These are phyloP conservation scores for Cotesia chilonis DNA, from an alignment of 1,140 invertebrate species.

Conservation along the genomic window DNA sequence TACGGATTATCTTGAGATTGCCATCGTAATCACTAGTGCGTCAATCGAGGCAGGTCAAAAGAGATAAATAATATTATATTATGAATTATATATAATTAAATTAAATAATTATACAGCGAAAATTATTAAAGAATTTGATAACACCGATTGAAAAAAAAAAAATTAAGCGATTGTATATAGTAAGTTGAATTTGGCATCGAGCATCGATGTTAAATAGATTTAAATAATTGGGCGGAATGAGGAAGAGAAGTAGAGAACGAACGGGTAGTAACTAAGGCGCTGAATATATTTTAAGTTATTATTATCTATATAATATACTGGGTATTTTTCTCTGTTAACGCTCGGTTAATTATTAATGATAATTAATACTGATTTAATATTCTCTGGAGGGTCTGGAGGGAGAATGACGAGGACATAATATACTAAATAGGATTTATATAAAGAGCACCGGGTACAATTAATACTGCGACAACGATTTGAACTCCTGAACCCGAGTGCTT, in stretches of 20 bases:
- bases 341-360: conserved; percentile 44
- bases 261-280: neutral
- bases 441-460: no score
- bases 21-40: neutral
- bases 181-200: no score
- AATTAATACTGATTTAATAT: conserved; percentile 46
- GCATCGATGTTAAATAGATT: no score
- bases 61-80: neutral
- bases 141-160: no score
- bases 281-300: conserved; percentile 15
- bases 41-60: conserved; percentile 6
- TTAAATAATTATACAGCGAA: no score
- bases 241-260: no score
- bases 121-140: no score
- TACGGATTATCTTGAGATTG: conserved; percentile 5
- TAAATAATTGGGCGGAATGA: no score
- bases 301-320: neutral
- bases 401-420: conserved; percentile 10
- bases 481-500: conserved; percentile 4
- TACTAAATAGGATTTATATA: neutral
- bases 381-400: conserved; percentile 21
- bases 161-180: no score
- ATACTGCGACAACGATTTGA: conserved; percentile 27
- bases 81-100: no score
- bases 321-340: conserved; percentile 24